Evolutionary conservation across 2,113 vertebrate genomes (phyloP), one percentile per base, ranked within the genome.

Genomic region (Lasiurus borealis): DNA sequence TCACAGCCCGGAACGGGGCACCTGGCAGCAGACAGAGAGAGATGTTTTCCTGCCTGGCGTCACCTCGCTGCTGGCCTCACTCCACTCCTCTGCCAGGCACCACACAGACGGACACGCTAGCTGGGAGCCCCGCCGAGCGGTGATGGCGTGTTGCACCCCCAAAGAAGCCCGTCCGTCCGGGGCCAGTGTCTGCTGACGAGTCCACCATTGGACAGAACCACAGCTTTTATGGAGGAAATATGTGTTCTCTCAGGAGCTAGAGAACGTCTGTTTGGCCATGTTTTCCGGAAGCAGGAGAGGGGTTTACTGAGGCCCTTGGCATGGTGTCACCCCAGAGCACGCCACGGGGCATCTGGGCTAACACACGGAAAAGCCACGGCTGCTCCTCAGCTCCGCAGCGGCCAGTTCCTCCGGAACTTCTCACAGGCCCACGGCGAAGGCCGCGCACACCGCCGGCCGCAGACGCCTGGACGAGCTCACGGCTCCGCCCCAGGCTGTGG

Each of bases 1-100:
- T 99, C 99, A 96, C 99, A 99, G 40, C 99, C 99, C 6, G 99
- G 99, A 68, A 99, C 99, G 2, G 99, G 99, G 98, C 99, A 99
- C 98, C 99, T 99, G 97, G 66, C 95, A 19, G 97, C 93, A 97
- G 96, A 98, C 8, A 98, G 90, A 97, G 54, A 96, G 93, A 97
- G 91, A 93, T 94, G 96, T 84, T 80, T 97, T 96, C 97, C 40
- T 95, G 92, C 90, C 94, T 95, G 93, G 96, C 91, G 80, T 91
- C 83, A 71, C 64, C 66, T 48, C 86, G 90, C 82, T 78, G 93
- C 95, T 9, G 96, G 86, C 84, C 40, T 40, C 40, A 40, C 40
- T 40, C 40, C 40, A 57, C 57, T 25, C 57, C 8, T 25, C 3
- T 5, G 3, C 10, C 57, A 4, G 57, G 57, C 57, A 25, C 8